A percentile compares a stretch with the other conserved stretches of the same genome.
Evolutionary conservation across 1,140 invertebrate species (phyloP).

Genomic region (Trinorchestia longiramus): DNA sequence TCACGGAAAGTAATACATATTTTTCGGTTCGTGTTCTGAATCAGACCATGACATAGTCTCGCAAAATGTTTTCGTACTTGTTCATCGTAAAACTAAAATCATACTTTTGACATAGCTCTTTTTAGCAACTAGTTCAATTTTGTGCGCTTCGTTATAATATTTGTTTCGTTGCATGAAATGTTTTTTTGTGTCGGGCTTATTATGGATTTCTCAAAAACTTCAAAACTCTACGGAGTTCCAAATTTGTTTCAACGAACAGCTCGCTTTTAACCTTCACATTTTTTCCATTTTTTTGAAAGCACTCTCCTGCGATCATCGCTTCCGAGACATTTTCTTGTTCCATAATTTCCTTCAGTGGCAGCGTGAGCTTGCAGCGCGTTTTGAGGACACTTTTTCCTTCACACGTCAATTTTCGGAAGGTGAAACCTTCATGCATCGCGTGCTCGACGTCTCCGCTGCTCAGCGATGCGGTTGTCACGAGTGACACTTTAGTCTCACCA

Average conservation of each 20-base stretch:
- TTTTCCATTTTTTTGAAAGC: not conserved
- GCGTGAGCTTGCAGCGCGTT: not conserved
- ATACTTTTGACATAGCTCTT: too few species aligned
- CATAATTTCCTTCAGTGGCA: not conserved
- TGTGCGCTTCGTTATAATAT: too few species aligned
- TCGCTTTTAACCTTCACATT: not conserved
- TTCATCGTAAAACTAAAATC: not conserved
- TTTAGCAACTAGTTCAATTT: too few species aligned
- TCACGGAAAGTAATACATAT: too few species aligned
- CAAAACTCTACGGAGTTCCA: not conserved
- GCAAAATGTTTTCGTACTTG: not conserved
- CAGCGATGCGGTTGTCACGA: constrained; percentile 33
- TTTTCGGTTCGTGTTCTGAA: not conserved
- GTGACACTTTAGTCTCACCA: not conserved
- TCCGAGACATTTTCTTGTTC: not conserved
- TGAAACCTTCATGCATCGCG: not conserved
- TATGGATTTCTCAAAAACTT: not conserved
- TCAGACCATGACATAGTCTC: not conserved
- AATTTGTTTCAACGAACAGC: not conserved
- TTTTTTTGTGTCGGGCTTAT: too few species aligned
- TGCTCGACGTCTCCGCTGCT: not conserved
- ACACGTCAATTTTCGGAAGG: constrained; percentile 8
- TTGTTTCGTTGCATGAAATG: too few species aligned
- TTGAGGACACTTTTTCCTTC: constrained; percentile 35
- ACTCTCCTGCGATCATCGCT: not conserved